These are phyloP conservation scores for Cyrtorhinus lividipennis DNA, from an alignment of 1,140 invertebrate species.

Conservation along the genomic window DNA sequence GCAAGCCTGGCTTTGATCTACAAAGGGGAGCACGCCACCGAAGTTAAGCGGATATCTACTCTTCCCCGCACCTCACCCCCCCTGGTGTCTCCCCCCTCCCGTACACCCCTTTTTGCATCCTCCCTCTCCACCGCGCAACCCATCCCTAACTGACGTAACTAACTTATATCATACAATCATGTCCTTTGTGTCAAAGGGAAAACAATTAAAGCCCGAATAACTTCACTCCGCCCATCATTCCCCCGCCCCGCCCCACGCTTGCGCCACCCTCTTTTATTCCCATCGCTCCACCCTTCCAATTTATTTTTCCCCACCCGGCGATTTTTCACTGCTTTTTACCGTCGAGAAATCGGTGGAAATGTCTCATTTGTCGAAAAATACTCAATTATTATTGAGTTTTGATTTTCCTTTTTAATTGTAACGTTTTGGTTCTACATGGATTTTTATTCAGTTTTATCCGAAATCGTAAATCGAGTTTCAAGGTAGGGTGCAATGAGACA, in stretches of 20 bases:
- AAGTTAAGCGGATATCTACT: constrained; percentile 22
- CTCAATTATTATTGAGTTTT: too few relatives aligned
- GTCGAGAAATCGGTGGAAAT: too few relatives aligned
- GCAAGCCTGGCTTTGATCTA: constrained; percentile 22
- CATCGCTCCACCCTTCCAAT: constrained; percentile 13
- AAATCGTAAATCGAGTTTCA: too few relatives aligned
- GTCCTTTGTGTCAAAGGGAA: constrained; percentile 24
- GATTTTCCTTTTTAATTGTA: too few relatives aligned
- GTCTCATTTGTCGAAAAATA: too few relatives aligned
- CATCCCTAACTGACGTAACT: constrained; percentile 21
- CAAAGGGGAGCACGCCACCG: constrained; percentile 19
- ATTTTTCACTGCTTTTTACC: too few relatives aligned
- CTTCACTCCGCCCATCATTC: constrained; percentile 13
- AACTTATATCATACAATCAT: constrained; percentile 24
- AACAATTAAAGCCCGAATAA: constrained; percentile 22
- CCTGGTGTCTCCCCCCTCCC: background rate
- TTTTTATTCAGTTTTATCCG: too few relatives aligned
- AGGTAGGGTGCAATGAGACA: too few relatives aligned
- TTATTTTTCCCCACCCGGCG: background rate
- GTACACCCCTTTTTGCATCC: background rate
- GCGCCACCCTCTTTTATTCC: constrained; percentile 16
- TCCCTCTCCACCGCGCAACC: background rate
- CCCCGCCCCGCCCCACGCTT: constrained; percentile 13
- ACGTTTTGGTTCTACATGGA: too few relatives aligned
- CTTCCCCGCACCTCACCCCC: constrained; percentile 9